Evolutionary conservation across 2,888 invertebrate species (phyloP), one percentile per base, ranked within the genome.

Genomic region (Empis stercorea): DNA sequence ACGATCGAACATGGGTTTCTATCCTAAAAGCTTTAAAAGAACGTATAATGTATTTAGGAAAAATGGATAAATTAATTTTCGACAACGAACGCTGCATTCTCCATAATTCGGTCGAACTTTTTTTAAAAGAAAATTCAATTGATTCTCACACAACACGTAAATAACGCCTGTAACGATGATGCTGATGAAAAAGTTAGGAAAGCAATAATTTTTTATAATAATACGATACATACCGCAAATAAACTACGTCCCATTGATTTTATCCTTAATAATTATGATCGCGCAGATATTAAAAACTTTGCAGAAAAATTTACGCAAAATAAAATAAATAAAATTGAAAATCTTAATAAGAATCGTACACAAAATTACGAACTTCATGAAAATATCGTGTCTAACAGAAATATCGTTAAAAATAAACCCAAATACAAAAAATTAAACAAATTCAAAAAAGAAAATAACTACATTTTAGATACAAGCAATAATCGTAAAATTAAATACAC

Each of bases 21-120:
- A 41, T 48, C 34, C 20, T 49, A 44, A 45, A 45, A 20, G 40
- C 39, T 14, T 13, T 46, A 13, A 48, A 48, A 38, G 45, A 47
- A 44, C 10, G 38, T n/a, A n/a, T n/a, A n/a, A n/a, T n/a, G n/a
- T n/a, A n/a, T n/a, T n/a, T n/a, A n/a, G n/a, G n/a, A n/a, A n/a
- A n/a, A n/a, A n/a, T n/a, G n/a, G n/a, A n/a, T n/a, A n/a, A n/a
- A n/a, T n/a, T n/a, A n/a, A n/a, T n/a, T n/a, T n/a, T n/a, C n/a
- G n/a, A n/a, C n/a, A n/a, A n/a, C n/a, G n/a, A n/a, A n/a, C n/a
- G n/a, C n/a, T n/a, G n/a, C n/a, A n/a, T n/a, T n/a, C n/a, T n/a
- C n/a, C n/a, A n/a, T n/a, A n/a, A n/a, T n/a, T 20, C 46, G 14
- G 42, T 46, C 14, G 36, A 16, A 32, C 27, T 46, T 23, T 46